These are phyloP conservation scores for Hypena proboscidalis DNA, from an alignment of 2,888 invertebrate genomes.

Conservation along the genomic window DNA sequence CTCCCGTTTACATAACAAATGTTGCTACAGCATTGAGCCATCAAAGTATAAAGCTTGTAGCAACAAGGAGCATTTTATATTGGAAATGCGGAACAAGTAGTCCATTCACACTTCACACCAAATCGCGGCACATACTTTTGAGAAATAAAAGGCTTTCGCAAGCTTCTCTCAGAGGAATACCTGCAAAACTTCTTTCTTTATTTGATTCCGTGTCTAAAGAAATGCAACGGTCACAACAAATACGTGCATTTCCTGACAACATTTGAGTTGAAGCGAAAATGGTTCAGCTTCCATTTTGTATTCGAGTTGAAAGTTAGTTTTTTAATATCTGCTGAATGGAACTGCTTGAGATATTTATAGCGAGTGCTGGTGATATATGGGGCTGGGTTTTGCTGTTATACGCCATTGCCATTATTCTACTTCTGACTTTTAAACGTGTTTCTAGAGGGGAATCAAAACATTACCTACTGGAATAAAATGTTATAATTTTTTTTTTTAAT, in stretches of 20 bases:
- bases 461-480: too few species aligned
- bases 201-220: slow-evolving; percentile 21
- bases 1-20: background rate
- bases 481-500: too few species aligned
- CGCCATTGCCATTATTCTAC: too few species aligned
- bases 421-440: too few species aligned
- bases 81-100: slow-evolving; percentile 1
- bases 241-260: slow-evolving; percentile 1
- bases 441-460: too few species aligned
- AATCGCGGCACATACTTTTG: slow-evolving; percentile 7
- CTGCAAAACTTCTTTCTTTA: slow-evolving; percentile 26
- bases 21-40: background rate
- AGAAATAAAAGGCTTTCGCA: background rate
- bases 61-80: background rate
- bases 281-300: slow-evolving; percentile 1
- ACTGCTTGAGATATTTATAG: too few species aligned
- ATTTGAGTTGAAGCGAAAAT: slow-evolving; percentile 3
- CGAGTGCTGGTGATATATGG: too few species aligned
- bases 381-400: too few species aligned
- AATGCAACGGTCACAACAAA: slow-evolving; percentile 13
- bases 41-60: background rate
- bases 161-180: slow-evolving; percentile 2
- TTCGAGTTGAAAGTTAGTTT: slow-evolving; percentile 4
- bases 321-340: slow-evolving; percentile 6
- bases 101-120: background rate